Evolutionary conservation across 2,113 vertebrate genomes (phyloP), one percentile per base, ranked within the genome.

Genomic region (Microcebus lehilahytsara): DNA sequence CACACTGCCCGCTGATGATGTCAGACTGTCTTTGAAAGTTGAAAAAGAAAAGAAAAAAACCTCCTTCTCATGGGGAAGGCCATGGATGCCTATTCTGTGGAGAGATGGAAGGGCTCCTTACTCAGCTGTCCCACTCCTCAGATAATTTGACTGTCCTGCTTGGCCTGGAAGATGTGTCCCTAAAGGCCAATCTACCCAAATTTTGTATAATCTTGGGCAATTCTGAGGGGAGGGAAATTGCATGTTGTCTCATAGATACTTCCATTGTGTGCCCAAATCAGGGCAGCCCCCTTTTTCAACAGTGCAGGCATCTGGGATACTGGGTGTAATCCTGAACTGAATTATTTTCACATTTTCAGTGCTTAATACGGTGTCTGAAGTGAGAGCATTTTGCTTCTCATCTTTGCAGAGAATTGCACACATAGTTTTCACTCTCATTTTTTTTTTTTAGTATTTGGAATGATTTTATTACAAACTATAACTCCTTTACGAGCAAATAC

Each of bases 381-480:
- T 67, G 89, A 96, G 64, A 97, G 93, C 77, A 77, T 96, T 93
- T 89, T 98, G 56, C 92, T 96, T 91, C 92, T 96, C 60, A 58
- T 88, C 89, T 97, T 97, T 85, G 72, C 80, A 92, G 89, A 94
- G 86, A 97, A 95, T 72, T 92, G 49, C 80, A 74, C 91, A 95
- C 89, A 67, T 90, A 71, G 14, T 88, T 87, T 75, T 96, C 95
- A 46, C 74, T 96, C 94, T 97, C 75, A 83, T 93, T 95, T 95
- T 91, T 95, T 91, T 96, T 88, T 94, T 96, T 96, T 96, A 93
- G 93, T 95, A 92, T 96, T 96, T 96, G 92, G 69, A 95, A 77
- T 90, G 86, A 95, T 97, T 97, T 97, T 95, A 96, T 97, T 96
- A 90, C 71, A 96, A 77, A 91, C 83, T 89, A 72, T 81, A 87